A percentile compares a stretch with the other conserved stretches of the same genome.
phyloP scores from a whole-genome alignment of 2,797 vertebrate genomes.

The Epinephelus coioides region DNA sequence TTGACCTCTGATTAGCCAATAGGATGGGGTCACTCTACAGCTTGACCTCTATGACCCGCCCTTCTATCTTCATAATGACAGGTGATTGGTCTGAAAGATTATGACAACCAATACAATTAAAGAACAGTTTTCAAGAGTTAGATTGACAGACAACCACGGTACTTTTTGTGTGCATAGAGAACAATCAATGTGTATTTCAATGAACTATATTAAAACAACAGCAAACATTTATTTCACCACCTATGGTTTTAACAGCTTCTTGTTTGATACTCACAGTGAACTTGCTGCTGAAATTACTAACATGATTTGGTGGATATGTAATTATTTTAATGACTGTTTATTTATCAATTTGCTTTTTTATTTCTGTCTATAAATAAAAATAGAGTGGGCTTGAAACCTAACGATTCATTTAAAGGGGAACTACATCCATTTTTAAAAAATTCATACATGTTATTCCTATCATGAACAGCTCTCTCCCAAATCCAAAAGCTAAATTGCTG shows the following conservation, averaged over 20 bases:
- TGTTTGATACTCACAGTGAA: background rate
- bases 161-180: background rate
- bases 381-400: too few species aligned
- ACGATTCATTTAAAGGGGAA: too few species aligned
- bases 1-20: background rate
- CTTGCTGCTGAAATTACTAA: background rate
- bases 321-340: background rate
- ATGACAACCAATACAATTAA: background rate
- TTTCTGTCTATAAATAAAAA: background rate
- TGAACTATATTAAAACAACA: background rate
- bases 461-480: too few species aligned
- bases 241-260: background rate
- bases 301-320: background rate
- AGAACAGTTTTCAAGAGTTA: background rate
- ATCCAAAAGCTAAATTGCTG: too few species aligned
- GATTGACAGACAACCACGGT: fast-evolving
- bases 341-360: background rate
- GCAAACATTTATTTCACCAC: background rate
- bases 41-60: background rate
- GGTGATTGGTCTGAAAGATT: background rate
- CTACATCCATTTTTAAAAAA: too few species aligned
- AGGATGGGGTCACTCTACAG: background rate
- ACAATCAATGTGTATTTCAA: too few species aligned
- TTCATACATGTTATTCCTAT: too few species aligned
- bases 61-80: background rate